These are phyloP conservation scores for Operophtera brumata DNA, from an alignment of 2,888 invertebrate species.

Conservation along the genomic window DNA sequence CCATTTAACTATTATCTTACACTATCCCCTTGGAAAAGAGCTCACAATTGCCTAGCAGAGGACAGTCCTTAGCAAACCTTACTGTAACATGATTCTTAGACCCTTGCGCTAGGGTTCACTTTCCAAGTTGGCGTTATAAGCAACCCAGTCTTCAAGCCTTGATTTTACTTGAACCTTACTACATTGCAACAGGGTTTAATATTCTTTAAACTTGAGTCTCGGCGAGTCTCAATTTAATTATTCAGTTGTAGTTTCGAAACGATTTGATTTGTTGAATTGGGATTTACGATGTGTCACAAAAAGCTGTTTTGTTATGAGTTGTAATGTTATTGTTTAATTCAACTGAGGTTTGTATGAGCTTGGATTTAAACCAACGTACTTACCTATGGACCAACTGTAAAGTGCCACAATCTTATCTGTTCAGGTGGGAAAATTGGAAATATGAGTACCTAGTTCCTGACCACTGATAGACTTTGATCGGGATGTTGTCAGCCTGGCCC, in stretches of 20 bases:
- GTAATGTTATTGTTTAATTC: conserved; percentile 4
- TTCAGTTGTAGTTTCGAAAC: conserved; percentile 42
- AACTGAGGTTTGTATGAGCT: conserved; percentile 2
- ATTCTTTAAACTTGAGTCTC: background rate
- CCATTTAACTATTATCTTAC: conserved; percentile 16
- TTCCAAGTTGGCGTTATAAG: background rate
- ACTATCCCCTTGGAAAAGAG: conserved; percentile 4
- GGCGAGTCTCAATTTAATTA: conserved; percentile 30
- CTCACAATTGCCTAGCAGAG: background rate
- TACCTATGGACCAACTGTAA: too few relatives aligned
- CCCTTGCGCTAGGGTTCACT: background rate
- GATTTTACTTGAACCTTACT: background rate
- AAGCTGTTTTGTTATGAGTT: conserved; percentile 20
- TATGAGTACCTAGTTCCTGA: too few relatives aligned
- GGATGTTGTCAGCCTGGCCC: too few relatives aligned
- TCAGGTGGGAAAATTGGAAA: too few relatives aligned
- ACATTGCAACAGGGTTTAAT: background rate
- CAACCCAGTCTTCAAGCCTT: background rate
- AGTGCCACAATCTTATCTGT: too few relatives aligned
- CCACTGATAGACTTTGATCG: too few relatives aligned
- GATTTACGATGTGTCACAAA: conserved; percentile 36
- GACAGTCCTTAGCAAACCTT: background rate
- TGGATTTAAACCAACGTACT: conserved; percentile 6
- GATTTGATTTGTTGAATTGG: conserved; percentile 37
- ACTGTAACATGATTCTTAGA: background rate